Evolutionary conservation across 2,113 vertebrate species (phyloP).

Genomic region (Aegotheles bennettii): DNA sequence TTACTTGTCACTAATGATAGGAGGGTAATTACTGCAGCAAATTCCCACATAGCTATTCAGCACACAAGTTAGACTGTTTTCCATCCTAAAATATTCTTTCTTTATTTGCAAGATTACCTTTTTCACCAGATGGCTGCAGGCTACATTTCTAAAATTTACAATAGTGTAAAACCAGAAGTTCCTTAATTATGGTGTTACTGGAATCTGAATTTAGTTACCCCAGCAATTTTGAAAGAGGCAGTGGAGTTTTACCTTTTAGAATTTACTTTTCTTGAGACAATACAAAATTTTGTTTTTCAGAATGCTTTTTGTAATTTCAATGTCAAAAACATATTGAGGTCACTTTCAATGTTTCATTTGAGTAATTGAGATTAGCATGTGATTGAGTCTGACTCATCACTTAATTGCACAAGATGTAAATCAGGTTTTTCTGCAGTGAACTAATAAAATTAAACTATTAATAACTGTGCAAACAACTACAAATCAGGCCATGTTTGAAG

Average conservation of each 20-base stretch:
- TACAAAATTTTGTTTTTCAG: not conserved
- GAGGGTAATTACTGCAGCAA: slow-evolving; percentile 78
- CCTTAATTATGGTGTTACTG: not conserved
- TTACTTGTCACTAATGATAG: slow-evolving; percentile 81
- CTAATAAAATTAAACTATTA: slow-evolving; percentile 56
- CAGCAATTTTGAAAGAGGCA: not conserved
- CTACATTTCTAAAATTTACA: slow-evolving; percentile 18
- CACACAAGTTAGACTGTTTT: slow-evolving; percentile 71
- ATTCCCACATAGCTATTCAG: slow-evolving; percentile 76
- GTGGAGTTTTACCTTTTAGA: not conserved
- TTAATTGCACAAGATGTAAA: slow-evolving; percentile 49
- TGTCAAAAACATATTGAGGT: slow-evolving; percentile 9
- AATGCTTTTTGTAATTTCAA: not conserved
- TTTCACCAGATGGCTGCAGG: slow-evolving; percentile 4
- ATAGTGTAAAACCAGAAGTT: not conserved
- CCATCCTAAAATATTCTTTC: slow-evolving; percentile 57
- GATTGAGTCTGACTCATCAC: slow-evolving; percentile 42
- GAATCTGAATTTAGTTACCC: not conserved
- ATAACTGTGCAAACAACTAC: slow-evolving; percentile 38
- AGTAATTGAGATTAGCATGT: not conserved
- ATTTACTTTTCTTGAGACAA: not conserved
- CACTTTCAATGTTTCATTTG: not conserved
- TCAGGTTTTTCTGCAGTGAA: slow-evolving; percentile 42
- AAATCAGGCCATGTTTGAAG: slow-evolving; percentile 9
- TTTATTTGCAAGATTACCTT: slow-evolving; percentile 51